These are phyloP conservation scores for Netelia virgata DNA, from an alignment of 2,888 invertebrate species.

Conservation along the genomic window DNA sequence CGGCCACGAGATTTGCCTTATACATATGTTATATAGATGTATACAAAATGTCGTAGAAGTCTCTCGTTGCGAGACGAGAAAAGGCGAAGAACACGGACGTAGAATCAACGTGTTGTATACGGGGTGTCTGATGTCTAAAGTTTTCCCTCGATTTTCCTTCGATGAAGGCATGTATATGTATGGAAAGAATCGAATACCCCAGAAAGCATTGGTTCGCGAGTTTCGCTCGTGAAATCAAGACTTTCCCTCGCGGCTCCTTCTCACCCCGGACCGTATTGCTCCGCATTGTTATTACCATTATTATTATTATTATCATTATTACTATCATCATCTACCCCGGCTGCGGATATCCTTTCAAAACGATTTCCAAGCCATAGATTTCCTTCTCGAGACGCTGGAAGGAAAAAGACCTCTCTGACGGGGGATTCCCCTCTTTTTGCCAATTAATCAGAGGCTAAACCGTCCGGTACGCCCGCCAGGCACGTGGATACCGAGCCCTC, in stretches of 20 bases:
- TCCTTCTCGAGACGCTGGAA: constrained; percentile 53
- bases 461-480: constrained; percentile 44
- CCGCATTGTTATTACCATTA: constrained; percentile 44
- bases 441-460: constrained; percentile 70
- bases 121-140: constrained; percentile 20
- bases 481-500: constrained; percentile 50
- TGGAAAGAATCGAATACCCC: constrained; percentile 9
- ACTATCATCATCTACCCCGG: constrained; percentile 43
- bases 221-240: constrained; percentile 65
- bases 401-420: constrained; percentile 37
- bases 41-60: constrained; percentile 13
- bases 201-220: constrained; percentile 69
- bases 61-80: constrained; percentile 7
- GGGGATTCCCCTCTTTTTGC: constrained; percentile 62
- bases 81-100: constrained; percentile 38
- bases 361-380: constrained; percentile 58
- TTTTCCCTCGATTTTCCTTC: constrained; percentile 33
- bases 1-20: constrained; percentile 27
- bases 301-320: constrained; percentile 55
- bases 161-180: constrained; percentile 11
- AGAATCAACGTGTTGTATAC: constrained; percentile 13
- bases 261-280: constrained; percentile 28
- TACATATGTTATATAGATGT: constrained; percentile 11
- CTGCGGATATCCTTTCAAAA: constrained; percentile 56
- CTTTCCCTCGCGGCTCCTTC: constrained; percentile 22